phyloP scores from a whole-genome alignment of 2,113 vertebrate genomes.

The Phainopepla nitens region DNA sequence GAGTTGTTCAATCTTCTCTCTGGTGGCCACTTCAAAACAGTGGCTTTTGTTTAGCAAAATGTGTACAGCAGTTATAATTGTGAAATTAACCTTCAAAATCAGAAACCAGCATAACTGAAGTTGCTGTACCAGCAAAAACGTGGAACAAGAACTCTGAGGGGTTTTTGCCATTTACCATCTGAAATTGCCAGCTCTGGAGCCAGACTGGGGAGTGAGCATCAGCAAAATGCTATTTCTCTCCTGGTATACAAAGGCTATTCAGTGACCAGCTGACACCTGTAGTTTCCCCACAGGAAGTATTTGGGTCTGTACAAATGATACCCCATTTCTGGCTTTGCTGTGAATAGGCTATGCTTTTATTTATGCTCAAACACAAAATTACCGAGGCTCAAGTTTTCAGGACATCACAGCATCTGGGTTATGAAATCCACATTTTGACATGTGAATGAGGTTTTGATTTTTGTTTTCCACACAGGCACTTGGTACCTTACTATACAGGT shows the following conservation, averaged over 20 bases:
- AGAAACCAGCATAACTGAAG: neutral
- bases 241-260: neutral
- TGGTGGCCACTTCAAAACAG: slow-evolving; percentile 6
- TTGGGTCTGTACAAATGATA: neutral
- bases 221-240: neutral
- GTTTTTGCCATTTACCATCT: neutral
- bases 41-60: neutral
- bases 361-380: neutral
- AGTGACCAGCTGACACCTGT: neutral
- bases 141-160: neutral
- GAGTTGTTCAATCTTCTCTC: slow-evolving; percentile 9
- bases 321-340: neutral
- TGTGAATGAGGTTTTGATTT: neutral
- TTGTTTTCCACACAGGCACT: neutral
- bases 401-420: neutral
- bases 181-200: neutral
- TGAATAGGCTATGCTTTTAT: neutral
- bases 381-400: neutral
- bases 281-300: neutral
- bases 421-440: neutral
- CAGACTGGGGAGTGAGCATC: neutral
- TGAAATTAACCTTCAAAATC: slow-evolving; percentile 55
- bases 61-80: neutral
- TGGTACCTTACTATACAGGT: neutral
- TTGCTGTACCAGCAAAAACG: neutral